A percentile compares a stretch with the other conserved stretches of the same genome.
phyloP scores from a whole-genome alignment of 2,888 invertebrate species.

The Leptarthrus brevirostris region DNA sequence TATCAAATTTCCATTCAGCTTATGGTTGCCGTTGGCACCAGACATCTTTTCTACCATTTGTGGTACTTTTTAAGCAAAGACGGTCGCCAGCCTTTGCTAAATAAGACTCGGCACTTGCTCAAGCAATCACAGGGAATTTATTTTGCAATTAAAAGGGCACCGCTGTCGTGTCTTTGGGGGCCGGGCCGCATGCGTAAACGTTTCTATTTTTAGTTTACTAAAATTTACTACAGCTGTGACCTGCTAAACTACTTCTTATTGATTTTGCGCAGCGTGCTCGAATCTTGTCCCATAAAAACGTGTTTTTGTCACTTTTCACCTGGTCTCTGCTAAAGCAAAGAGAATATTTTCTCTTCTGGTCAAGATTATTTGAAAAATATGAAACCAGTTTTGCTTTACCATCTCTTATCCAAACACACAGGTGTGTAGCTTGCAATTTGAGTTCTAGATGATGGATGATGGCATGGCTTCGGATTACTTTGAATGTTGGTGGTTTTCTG shows the following conservation, averaged over 20 bases:
- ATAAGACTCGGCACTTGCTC: not conserved
- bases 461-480: not conserved
- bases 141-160: slow-evolving; percentile 30
- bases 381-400: slow-evolving; percentile 37
- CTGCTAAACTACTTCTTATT: slow-evolving; percentile 50
- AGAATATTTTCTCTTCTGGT: slow-evolving; percentile 18
- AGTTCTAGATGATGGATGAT: not conserved
- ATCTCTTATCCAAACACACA: not conserved
- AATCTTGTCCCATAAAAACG: slow-evolving; percentile 5
- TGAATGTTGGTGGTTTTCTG: not conserved
- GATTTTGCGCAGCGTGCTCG: slow-evolving; percentile 27
- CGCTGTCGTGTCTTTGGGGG: slow-evolving; percentile 12
- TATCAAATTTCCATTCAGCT: slow-evolving; percentile 53
- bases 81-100: not conserved
- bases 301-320: slow-evolving; percentile 50
- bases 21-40: slow-evolving; percentile 49
- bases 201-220: not conserved
- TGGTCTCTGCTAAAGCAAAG: slow-evolving; percentile 17
- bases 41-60: slow-evolving; percentile 51
- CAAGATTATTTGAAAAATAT: not conserved
- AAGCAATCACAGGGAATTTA: not conserved
- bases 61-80: slow-evolving; percentile 1
- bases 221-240: slow-evolving; percentile 39
- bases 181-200: not conserved
- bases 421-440: not conserved